phyloP scores from a whole-genome alignment of 2,113 vertebrate genomes.

The Solea senegalensis region DNA sequence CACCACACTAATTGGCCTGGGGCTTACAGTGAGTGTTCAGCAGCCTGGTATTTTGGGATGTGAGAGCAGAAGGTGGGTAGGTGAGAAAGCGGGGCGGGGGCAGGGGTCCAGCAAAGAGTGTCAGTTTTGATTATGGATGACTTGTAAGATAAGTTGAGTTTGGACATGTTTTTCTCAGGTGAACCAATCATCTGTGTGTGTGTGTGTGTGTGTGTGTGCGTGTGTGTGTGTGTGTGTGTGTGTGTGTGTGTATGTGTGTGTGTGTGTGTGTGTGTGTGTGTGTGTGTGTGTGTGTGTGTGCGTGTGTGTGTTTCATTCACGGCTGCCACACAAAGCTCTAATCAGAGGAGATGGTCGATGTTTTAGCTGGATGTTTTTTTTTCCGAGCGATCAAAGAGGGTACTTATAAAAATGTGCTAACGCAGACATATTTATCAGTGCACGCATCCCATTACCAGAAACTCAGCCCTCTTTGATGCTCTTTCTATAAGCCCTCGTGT shows the following conservation, averaged over 20 bases:
- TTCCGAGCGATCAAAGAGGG: not conserved
- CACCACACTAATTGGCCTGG: constrained; percentile 75
- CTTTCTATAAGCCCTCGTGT: not conserved
- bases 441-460: constrained; percentile 17
- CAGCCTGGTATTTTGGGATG: constrained; percentile 70
- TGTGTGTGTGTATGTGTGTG: not conserved
- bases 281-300: not conserved
- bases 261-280: constrained; percentile 1
- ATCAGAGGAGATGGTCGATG: constrained; percentile 29
- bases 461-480: not conserved
- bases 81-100: not conserved
- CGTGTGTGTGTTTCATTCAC: constrained; percentile 2
- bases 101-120: constrained; percentile 38
- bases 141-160: constrained; percentile 65
- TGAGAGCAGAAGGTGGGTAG: constrained; percentile 51
- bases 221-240: not conserved
- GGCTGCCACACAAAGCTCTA: constrained; percentile 27
- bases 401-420: not conserved
- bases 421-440: not conserved
- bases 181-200: constrained; percentile 26
- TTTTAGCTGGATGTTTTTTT: constrained; percentile 23
- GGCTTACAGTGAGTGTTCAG: constrained; percentile 72
- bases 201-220: not conserved
- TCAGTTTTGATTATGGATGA: constrained; percentile 76
- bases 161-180: constrained; percentile 59